phyloP scores from a whole-genome alignment of 2,797 vertebrate genomes.

The Oryzias sinensis region DNA sequence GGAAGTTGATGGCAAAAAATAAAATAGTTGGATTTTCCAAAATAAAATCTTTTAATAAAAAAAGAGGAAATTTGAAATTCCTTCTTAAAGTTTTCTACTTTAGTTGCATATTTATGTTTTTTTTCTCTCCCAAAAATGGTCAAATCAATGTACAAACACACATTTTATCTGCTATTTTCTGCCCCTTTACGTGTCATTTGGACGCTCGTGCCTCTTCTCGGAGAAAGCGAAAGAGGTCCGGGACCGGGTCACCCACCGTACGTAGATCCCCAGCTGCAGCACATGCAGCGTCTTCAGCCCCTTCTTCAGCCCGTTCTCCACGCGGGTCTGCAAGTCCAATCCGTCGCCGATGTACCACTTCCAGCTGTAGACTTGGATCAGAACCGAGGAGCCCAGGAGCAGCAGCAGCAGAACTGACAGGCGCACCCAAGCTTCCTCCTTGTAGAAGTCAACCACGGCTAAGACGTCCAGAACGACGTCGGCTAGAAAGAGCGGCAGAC shows the following conservation, averaged over 20 bases:
- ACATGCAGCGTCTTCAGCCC: constrained; percentile 42
- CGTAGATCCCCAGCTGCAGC: constrained; percentile 68
- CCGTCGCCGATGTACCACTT: constrained; percentile 62
- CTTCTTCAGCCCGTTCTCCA: constrained; percentile 14
- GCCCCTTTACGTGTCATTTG: too few species aligned
- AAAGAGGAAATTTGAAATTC: too few species aligned
- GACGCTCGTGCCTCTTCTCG: too few species aligned
- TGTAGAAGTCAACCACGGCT: constrained; percentile 50
- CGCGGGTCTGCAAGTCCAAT: not conserved
- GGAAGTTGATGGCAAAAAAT: too few species aligned
- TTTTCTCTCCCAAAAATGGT: too few species aligned
- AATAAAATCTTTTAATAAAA: too few species aligned
- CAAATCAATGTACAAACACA: too few species aligned
- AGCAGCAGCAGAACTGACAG: constrained; percentile 61
- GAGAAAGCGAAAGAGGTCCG: not conserved
- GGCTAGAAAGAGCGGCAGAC: constrained; percentile 28
- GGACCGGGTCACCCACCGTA: constrained; percentile 48
- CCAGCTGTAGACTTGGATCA: constrained; percentile 73
- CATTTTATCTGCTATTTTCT: too few species aligned
- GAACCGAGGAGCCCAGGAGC: constrained; percentile 63
- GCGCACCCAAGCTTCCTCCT: constrained; percentile 23
- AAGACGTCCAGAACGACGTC: constrained; percentile 61
- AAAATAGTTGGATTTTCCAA: too few species aligned
- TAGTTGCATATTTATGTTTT: too few species aligned
- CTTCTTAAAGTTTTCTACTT: too few species aligned